Base-by-base conservation (phyloP, 2,797 vertebrate species). In the Cyprinodon diabolis region DNA sequence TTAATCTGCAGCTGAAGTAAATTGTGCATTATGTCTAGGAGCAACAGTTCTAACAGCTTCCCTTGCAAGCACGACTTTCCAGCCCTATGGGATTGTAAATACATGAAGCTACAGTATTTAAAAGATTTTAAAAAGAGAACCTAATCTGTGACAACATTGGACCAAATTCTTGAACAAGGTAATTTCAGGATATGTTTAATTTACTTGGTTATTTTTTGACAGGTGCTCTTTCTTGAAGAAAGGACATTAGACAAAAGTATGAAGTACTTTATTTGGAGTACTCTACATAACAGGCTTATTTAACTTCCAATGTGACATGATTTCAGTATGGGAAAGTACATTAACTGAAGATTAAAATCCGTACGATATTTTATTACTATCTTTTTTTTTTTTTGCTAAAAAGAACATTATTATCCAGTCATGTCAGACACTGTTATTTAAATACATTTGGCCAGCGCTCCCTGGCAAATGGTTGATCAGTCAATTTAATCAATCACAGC, bases 1-100 rank as follows among this genome's bases (percentile, higher is more conserved):
- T 87, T 86, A 81, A 87, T 81, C 82, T 75, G 71, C 76, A 82
- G 70, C 73, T 51, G 69, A 81, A 83, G 82, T 86, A 67, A 74
- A 83, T 77, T 45, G 48, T 77, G 72, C 68, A 77, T 75, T 84
- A 52, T 83, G 69, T 80, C 70, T 68, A 17, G 4, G 47, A 48
- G 79, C 79, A 79, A 49, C 57, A 71, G 80, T 85, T 86, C 65
- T 73, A 83, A 69, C 72, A 47, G 74, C 63, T 48, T 55, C 65
- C 62, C 65, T 67, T 82, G 57, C 66, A 76, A 55, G 71, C 80
- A 76, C 57, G 85, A 76, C 75, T 82, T 66, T 62, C 19, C 54
- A 69, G 68, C 66, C 55, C 66, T 68, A 13, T 66, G 35, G 68
- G 55, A 13, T 47, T 71, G 75, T 73, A 43, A 19, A 75, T 54